Conservation (phyloP, 2,888 invertebrate species). For the Pseudoips prasinana region DNA sequence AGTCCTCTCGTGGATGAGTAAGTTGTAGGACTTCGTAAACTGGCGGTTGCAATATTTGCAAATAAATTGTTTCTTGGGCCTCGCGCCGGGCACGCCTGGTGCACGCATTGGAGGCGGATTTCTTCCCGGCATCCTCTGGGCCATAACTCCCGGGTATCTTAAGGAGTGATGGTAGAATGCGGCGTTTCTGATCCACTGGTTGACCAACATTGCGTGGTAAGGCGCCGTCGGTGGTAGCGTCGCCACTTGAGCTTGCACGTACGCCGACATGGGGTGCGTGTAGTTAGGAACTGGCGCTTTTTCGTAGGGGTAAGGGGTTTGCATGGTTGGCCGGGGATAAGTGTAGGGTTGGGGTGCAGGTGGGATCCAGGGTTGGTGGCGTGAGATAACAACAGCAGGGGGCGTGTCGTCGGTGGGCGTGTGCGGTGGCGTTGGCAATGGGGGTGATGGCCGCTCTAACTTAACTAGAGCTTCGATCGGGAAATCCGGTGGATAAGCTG, state of each 20-base stretch:
- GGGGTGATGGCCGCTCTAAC: conserved; percentile 82
- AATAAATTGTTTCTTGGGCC: conserved; percentile 94
- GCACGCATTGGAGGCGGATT: conserved; percentile 81
- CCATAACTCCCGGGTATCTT: conserved; percentile 74
- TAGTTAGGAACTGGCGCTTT: conserved; percentile 60
- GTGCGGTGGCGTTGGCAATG: conserved; percentile 87
- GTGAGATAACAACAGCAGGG: conserved; percentile 70
- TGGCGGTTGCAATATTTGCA: conserved; percentile 98
- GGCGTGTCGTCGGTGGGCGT: conserved; percentile 86
- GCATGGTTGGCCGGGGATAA: conserved; percentile 62
- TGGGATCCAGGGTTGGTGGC: conserved; percentile 66
- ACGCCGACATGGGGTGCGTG: conserved; percentile 68
- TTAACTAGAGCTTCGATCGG: conserved; percentile 82
- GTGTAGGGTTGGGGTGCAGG: conserved; percentile 57
- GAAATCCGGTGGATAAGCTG: conserved; percentile 83
- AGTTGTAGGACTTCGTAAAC: conserved; percentile 98
- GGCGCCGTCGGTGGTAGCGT: conserved; percentile 71
- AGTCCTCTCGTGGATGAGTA: conserved; percentile 97
- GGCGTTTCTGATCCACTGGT: conserved; percentile 88
- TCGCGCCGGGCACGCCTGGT: conserved; percentile 79
- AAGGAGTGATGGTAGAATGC: conserved; percentile 84
- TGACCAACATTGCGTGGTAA: conserved; percentile 84
- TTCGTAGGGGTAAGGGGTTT: conserved; percentile 66
- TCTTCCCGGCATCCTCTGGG: conserved; percentile 74
- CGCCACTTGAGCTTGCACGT: conserved; percentile 74